Base-by-base conservation (phyloP, 2,797 vertebrate genomes). In the Aulostomus chinensis region DNA sequence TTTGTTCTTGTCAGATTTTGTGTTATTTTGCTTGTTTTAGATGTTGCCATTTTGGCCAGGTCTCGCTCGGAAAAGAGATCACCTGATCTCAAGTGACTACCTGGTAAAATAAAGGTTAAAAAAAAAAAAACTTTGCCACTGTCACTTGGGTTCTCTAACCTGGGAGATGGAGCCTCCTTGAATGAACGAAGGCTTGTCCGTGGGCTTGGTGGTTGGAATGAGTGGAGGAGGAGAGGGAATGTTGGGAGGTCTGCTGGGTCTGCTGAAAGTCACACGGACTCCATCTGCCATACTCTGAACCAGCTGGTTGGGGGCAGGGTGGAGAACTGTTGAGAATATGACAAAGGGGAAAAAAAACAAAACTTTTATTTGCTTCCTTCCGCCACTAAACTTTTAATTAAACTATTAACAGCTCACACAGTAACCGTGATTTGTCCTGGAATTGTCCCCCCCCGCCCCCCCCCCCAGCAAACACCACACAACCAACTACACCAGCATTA, bases 91-190 rank as follows among this genome's bases (percentile, higher is more conserved):
- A n/a, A n/a, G n/a, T n/a, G n/a, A n/a, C n/a, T n/a, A n/a, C n/a
- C n/a, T n/a, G n/a, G n/a, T n/a, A n/a, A n/a, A n/a, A n/a, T n/a
- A n/a, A n/a, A n/a, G n/a, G n/a, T n/a, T n/a, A n/a, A n/a, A n/a
- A n/a, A n/a, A n/a, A n/a, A 2, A 35, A 24, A 24, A 8, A 9
- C 12, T 13, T n/a, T 17, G 26, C 18, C 4, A 3, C 28, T 13
- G 5, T 11, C 14, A 3, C 14, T 9, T 18, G 28, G 35, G 4
- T 20, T 36, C 9, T 13, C 88, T 82, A 88, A 98, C 97, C 93
- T 97, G 96, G 70, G 96, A 98, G 73, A 99, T 98, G 22, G 97
- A 99, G 68, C 97, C 96, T 54, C 97, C 97, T 76, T 97, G 94
- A 78, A 98, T 97, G 85, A 98, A 99, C 31, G 96, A 96, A 9